phyloP scores from a whole-genome alignment of 1,140 invertebrate genomes.

The Drosophila fuyamai region DNA sequence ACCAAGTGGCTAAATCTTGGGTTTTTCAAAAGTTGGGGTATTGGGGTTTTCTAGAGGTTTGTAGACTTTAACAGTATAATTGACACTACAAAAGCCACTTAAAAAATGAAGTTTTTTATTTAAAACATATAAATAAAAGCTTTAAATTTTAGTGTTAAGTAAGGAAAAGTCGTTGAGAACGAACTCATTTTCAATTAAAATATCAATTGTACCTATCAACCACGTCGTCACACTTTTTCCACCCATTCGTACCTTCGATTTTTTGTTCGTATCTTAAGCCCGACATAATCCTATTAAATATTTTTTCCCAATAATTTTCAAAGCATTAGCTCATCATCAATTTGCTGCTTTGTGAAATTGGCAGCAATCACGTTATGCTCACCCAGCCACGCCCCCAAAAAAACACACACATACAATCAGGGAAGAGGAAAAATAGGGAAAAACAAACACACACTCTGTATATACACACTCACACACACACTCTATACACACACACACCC shows the following conservation, averaged over 20 bases:
- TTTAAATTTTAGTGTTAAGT: too few species aligned
- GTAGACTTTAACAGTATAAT: too few species aligned
- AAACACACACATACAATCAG: conserved; percentile 21
- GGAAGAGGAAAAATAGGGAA: conserved; percentile 14
- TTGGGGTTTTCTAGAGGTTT: not conserved
- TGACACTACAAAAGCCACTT: too few species aligned
- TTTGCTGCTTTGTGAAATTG: conserved; percentile 67
- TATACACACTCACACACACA: conserved; percentile 12
- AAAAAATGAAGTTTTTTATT: too few species aligned
- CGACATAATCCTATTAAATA: conserved; percentile 53
- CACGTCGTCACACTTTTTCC: conserved; percentile 1
- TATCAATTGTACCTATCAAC: not conserved
- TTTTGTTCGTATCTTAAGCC: conserved; percentile 26
- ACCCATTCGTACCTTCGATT: conserved; percentile 2
- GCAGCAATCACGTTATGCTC: conserved; percentile 71
- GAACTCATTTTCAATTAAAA: not conserved
- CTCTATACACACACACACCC: conserved; percentile 14
- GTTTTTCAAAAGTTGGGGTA: too few species aligned
- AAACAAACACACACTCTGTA: conserved; percentile 10
- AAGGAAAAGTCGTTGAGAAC: too few species aligned
- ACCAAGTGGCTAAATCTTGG: not conserved
- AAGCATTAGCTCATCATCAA: conserved; percentile 73
- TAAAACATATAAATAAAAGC: too few species aligned
- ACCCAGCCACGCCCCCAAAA: conserved; percentile 54
- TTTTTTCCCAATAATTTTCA: conserved; percentile 58